Evolutionary conservation across 2,797 vertebrate genomes (phyloP).

Genomic region (Telmatherina bonti): DNA sequence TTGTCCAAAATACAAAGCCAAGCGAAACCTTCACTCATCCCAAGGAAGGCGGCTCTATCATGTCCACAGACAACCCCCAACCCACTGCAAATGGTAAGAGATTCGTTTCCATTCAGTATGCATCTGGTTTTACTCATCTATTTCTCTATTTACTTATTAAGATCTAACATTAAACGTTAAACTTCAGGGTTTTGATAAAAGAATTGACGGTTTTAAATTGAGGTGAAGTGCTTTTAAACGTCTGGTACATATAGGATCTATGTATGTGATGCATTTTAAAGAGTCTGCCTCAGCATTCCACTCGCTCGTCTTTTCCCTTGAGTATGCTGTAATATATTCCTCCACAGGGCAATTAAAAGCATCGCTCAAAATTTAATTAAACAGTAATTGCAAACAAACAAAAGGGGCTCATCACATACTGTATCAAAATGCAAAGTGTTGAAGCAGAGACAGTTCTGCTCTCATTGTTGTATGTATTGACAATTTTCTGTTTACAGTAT

Average conservation of each 20-base stretch:
- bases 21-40: constrained; percentile 37
- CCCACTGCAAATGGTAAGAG: constrained; percentile 61
- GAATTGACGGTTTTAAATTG: constrained; percentile 18
- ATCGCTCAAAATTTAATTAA: constrained; percentile 68
- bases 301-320: constrained; percentile 35
- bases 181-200: constrained; percentile 25
- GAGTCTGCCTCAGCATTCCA: constrained; percentile 24
- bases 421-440: constrained; percentile 30
- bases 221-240: constrained; percentile 31
- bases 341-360: constrained; percentile 58
- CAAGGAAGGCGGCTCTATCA: constrained; percentile 36
- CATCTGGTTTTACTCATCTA: not conserved
- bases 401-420: constrained; percentile 26
- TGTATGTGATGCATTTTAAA: constrained; percentile 43
- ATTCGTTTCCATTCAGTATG: not conserved
- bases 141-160: not conserved
- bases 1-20: constrained; percentile 41
- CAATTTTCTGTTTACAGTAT: constrained; percentile 45
- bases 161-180: constrained; percentile 20
- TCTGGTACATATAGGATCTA: constrained; percentile 46
- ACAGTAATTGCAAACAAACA: constrained; percentile 67
- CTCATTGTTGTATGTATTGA: constrained; percentile 40
- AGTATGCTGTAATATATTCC: constrained; percentile 54
- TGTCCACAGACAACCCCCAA: constrained; percentile 34
- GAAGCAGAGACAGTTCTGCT: constrained; percentile 20